phyloP scores from a whole-genome alignment of 2,888 invertebrate genomes.

The Melanostoma mellinum region DNA sequence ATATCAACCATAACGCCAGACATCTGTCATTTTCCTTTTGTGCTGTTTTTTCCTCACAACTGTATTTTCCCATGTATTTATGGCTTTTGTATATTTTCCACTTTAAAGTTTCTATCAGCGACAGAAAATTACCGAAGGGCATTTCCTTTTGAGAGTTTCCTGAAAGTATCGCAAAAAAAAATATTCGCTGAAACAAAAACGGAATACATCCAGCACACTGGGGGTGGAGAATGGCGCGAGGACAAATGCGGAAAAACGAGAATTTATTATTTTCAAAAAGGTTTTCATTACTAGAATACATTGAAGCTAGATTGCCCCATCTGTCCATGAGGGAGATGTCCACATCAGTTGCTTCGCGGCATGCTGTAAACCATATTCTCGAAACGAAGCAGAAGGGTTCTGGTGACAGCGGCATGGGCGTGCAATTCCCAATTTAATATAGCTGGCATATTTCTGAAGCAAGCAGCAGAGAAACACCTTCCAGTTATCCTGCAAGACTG shows the following conservation, averaged over 20 bases:
- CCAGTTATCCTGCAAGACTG: slow-evolving; percentile 63
- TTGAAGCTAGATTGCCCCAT: slow-evolving; percentile 60
- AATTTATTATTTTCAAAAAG: slow-evolving; percentile 71
- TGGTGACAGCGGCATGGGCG: slow-evolving; percentile 69
- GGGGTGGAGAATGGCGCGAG: slow-evolving; percentile 8
- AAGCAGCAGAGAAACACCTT: slow-evolving; percentile 61
- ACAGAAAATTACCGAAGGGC: slow-evolving; percentile 61
- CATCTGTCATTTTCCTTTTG: slow-evolving; percentile 62
- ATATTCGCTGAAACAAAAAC: slow-evolving; percentile 35
- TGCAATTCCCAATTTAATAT: slow-evolving; percentile 72
- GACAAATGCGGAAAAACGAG: slow-evolving; percentile 22
- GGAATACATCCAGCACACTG: slow-evolving; percentile 8
- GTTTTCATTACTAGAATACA: slow-evolving; percentile 68
- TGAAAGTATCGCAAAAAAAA: slow-evolving; percentile 55
- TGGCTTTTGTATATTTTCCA: slow-evolving; percentile 51
- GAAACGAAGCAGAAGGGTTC: slow-evolving; percentile 33
- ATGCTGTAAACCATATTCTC: slow-evolving; percentile 61
- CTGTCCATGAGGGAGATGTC: slow-evolving; percentile 66
- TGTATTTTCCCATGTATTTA: slow-evolving; percentile 56
- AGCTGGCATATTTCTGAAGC: slow-evolving; percentile 57
- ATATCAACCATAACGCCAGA: slow-evolving; percentile 44
- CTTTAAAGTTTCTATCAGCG: slow-evolving; percentile 49
- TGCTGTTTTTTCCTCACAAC: slow-evolving; percentile 3
- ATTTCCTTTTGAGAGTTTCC: slow-evolving; percentile 54
- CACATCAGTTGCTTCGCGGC: slow-evolving; percentile 67